phyloP scores from a whole-genome alignment of 2,797 vertebrate genomes.

The Aplochiton taeniatus region DNA sequence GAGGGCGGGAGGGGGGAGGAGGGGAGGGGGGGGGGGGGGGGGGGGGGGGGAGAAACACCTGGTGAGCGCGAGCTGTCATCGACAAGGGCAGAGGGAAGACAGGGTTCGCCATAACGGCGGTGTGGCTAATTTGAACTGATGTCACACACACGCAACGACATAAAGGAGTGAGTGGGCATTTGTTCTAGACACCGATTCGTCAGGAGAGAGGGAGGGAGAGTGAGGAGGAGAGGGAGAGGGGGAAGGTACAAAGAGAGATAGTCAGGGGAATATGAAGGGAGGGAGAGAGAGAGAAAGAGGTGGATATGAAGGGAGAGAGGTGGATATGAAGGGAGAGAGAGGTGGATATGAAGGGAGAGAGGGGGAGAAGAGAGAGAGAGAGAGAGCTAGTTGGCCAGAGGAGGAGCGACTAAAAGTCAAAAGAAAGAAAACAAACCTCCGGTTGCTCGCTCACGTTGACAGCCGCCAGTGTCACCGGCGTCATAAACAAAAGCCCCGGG shows the following conservation, averaged over 20 bases:
- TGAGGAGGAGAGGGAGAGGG: background rate
- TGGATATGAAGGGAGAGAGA: slow-evolving; percentile 30
- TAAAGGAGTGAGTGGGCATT: too few species aligned
- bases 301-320: slow-evolving; percentile 41
- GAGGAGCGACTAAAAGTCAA: too few species aligned
- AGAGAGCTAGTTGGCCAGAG: too few species aligned
- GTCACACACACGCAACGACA: slow-evolving; percentile 53
- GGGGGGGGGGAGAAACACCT: slow-evolving; percentile 13
- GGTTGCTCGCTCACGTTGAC: slow-evolving; percentile 62
- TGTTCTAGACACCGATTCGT: too few species aligned
- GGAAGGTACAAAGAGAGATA: too few species aligned
- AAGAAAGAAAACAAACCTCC: slow-evolving; percentile 5
- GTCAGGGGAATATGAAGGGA: slow-evolving; percentile 6
- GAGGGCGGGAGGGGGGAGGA: too few species aligned
- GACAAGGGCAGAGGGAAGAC: slow-evolving; percentile 46
- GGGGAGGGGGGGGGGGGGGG: background rate
- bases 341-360: too few species aligned
- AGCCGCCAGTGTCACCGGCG: slow-evolving; percentile 76
- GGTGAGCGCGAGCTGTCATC: slow-evolving; percentile 60
- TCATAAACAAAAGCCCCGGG: slow-evolving; percentile 65
- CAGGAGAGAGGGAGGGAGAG: slow-evolving; percentile 41
- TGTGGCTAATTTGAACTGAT: slow-evolving; percentile 71
- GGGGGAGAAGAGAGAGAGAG: too few species aligned
- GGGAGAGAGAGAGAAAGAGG: background rate
- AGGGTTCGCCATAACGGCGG: slow-evolving; percentile 34